A percentile compares a stretch with the other conserved stretches of the same genome.
Evolutionary conservation across 2,113 vertebrate species (phyloP).

Genomic region (Tauraco erythrolophus): DNA sequence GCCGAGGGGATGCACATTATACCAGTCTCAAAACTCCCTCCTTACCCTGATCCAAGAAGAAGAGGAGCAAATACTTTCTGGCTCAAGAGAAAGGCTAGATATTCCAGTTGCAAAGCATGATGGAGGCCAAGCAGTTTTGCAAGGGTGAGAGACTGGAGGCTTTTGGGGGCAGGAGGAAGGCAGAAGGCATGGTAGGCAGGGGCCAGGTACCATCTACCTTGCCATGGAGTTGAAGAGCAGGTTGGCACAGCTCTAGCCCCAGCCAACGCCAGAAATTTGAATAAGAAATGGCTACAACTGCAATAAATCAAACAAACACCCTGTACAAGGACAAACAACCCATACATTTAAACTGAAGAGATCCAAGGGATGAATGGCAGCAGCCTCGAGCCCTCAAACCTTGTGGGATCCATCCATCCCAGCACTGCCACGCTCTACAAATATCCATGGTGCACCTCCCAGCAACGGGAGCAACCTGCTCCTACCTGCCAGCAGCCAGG

Average conservation of each 20-base stretch:
- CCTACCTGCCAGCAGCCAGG: not conserved
- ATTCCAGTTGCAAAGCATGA: conserved; percentile 29
- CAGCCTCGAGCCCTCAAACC: not conserved
- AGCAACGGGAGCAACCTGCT: not conserved
- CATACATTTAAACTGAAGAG: not conserved
- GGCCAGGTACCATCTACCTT: not conserved
- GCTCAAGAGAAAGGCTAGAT: not conserved
- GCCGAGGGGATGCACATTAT: rapidly evolving
- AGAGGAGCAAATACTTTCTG: not conserved
- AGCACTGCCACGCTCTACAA: rapidly evolving
- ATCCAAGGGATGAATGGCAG: not conserved
- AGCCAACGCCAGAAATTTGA: not conserved
- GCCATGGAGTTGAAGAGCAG: not conserved
- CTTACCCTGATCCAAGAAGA: not conserved
- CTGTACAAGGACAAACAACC: not conserved
- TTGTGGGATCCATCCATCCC: not conserved
- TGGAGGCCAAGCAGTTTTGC: not conserved
- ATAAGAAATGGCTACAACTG: not conserved
- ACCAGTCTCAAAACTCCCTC: not conserved
- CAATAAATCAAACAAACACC: not conserved
- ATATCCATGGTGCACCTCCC: not conserved
- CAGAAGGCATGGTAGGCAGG: not conserved
- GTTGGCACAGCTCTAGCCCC: not conserved
- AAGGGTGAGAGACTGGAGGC: not conserved
- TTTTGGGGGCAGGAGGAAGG: not conserved